phyloP scores from a whole-genome alignment of 2,113 vertebrate species.

The Bufo bufo region DNA sequence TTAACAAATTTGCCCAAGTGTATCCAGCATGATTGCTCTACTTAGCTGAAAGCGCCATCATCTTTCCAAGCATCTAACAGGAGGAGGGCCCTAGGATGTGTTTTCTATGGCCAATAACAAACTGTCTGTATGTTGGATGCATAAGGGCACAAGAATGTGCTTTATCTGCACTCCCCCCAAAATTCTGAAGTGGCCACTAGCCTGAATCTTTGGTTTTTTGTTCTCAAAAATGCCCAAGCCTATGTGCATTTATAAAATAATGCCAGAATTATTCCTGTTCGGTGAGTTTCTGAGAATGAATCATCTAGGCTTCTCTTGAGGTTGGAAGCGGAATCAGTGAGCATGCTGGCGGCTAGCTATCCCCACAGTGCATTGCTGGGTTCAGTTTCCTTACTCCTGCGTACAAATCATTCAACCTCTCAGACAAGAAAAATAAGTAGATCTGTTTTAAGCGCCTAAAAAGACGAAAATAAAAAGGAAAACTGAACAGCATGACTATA shows the following conservation, averaged over 20 bases:
- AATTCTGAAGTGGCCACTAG: neutral
- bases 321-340: neutral
- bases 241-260: slow-evolving; percentile 3
- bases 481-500: neutral
- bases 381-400: neutral
- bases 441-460: neutral
- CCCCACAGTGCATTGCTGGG: neutral
- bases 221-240: slow-evolving; percentile 27
- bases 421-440: neutral
- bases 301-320: neutral
- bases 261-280: slow-evolving; percentile 28
- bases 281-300: neutral
- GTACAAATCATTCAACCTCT: slow-evolving; percentile 33
- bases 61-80: neutral
- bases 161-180: neutral
- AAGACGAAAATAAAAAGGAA: neutral
- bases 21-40: neutral
- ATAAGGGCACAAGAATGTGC: neutral
- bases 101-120: slow-evolving; percentile 42
- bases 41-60: neutral
- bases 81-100: neutral
- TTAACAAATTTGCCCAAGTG: too few relatives aligned
- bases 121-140: neutral
- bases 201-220: slow-evolving; percentile 25
- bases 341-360: neutral